phyloP scores from a whole-genome alignment of 2,888 invertebrate species.

The Amphipyra berbera region DNA sequence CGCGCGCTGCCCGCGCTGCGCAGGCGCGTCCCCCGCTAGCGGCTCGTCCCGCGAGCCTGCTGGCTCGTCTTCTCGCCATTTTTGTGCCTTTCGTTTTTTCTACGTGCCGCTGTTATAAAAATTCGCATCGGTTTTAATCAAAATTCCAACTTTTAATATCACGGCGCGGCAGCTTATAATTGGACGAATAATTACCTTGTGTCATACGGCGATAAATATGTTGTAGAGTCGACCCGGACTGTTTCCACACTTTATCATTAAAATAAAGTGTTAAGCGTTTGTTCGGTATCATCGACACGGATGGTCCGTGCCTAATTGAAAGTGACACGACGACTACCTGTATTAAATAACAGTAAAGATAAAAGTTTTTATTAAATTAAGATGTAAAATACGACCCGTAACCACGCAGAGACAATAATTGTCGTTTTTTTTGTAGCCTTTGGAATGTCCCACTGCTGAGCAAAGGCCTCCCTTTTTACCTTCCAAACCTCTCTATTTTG shows the following conservation, averaged over 20 bases:
- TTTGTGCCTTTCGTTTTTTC: slow-evolving; percentile 82
- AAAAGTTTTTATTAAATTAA: slow-evolving; percentile 4
- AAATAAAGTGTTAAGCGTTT: slow-evolving; percentile 58
- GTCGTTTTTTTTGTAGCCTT: too few species aligned
- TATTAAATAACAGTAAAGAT: slow-evolving; percentile 2
- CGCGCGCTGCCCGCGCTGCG: slow-evolving; percentile 66
- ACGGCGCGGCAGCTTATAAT: slow-evolving; percentile 78
- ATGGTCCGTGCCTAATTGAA: slow-evolving; percentile 25
- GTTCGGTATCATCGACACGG: slow-evolving; percentile 20
- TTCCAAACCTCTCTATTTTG: too few species aligned
- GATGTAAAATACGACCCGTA: not conserved
- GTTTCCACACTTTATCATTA: slow-evolving; percentile 69
- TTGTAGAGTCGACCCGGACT: slow-evolving; percentile 56
- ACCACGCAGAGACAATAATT: slow-evolving; percentile 4
- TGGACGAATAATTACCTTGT: slow-evolving; percentile 81
- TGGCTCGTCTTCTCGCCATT: slow-evolving; percentile 81
- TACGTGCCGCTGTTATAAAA: slow-evolving; percentile 80
- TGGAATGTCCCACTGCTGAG: too few species aligned
- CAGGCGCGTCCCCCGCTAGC: slow-evolving; percentile 26
- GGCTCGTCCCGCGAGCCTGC: slow-evolving; percentile 58
- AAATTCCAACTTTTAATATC: slow-evolving; percentile 85
- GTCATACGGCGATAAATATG: slow-evolving; percentile 76
- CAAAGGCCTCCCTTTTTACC: too few species aligned
- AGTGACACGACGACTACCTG: slow-evolving; percentile 35
- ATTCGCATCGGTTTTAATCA: slow-evolving; percentile 85